Evolutionary conservation across 2,888 invertebrate genomes (phyloP).

Genomic region (Zaprionus bogoriensis): DNA sequence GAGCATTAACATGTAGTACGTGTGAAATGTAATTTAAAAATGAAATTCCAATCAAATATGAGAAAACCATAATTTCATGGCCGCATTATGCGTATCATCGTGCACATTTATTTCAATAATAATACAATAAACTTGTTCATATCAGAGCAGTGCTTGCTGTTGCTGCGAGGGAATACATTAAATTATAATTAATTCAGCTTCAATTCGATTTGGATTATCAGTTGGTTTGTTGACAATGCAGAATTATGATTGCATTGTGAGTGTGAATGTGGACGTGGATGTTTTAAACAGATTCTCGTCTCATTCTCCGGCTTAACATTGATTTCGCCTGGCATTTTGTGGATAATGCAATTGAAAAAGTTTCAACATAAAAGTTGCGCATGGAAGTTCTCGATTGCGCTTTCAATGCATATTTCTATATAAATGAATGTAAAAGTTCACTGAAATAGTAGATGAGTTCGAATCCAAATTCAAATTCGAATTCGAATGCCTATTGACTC

Average conservation of each 20-base stretch:
- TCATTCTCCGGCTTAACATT: constrained; percentile 35
- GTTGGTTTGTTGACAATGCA: constrained; percentile 12
- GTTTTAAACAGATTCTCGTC: constrained; percentile 24
- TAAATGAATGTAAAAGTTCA: constrained; percentile 49
- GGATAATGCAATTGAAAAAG: constrained; percentile 61
- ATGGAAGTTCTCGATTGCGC: constrained; percentile 28
- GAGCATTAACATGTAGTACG: no score
- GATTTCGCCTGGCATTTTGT: constrained; percentile 29
- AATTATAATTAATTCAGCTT: constrained; percentile 8
- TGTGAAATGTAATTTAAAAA: neutral
- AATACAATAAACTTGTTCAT: constrained; percentile 1
- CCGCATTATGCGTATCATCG: neutral
- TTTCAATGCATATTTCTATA: constrained; percentile 26
- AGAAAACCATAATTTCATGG: neutral
- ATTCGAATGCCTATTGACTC: constrained; percentile 48
- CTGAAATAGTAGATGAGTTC: constrained; percentile 37
- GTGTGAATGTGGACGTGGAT: neutral
- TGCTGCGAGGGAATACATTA: neutral
- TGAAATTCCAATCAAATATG: neutral
- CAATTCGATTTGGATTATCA: constrained; percentile 4
- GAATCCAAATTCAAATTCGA: constrained; percentile 44
- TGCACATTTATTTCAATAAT: constrained; percentile 18
- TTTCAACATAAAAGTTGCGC: constrained; percentile 38
- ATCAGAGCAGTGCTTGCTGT: neutral
- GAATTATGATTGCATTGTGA: constrained; percentile 15